These are phyloP conservation scores for Paracanthobrama guichenoti DNA, from an alignment of 2,113 vertebrate genomes.

Conservation along the genomic window DNA sequence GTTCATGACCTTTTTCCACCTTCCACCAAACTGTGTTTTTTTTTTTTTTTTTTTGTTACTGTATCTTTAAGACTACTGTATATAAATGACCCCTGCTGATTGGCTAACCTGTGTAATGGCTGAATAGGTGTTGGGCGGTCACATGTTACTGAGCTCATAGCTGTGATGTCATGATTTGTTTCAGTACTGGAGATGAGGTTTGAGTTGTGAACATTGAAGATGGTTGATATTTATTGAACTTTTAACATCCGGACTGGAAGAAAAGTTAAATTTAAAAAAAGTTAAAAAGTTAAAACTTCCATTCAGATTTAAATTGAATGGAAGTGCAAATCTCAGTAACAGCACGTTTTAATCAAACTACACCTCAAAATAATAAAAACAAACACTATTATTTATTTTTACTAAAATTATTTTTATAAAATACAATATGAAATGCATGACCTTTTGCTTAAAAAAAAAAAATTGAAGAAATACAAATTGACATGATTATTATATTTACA, in stretches of 20 bases:
- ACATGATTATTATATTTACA: too few relatives aligned
- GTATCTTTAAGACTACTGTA: constrained; percentile 1
- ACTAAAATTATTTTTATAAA: too few relatives aligned
- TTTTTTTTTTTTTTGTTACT: background rate
- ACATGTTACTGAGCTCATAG: background rate
- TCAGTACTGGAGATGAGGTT: background rate
- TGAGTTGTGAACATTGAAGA: background rate
- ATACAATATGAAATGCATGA: too few relatives aligned
- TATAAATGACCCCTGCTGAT: background rate
- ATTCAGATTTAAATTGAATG: background rate
- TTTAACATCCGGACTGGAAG: too few relatives aligned
- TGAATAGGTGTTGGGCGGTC: background rate
- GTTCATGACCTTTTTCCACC: background rate
- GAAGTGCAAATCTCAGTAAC: background rate
- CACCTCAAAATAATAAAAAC: background rate
- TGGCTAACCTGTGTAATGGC: background rate
- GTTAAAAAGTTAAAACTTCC: too few relatives aligned
- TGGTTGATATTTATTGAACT: background rate
- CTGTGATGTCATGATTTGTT: background rate
- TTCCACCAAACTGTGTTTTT: background rate
- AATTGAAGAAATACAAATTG: too few relatives aligned
- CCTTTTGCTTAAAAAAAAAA: too few relatives aligned
- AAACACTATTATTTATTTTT: too few relatives aligned
- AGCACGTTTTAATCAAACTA: background rate
- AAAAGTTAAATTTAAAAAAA: too few relatives aligned